Percentiles rank a stretch among this genome's conserved stretches.
These are phyloP conservation scores for Scytalopus superciliaris DNA, from an alignment of 2,113 vertebrate species.

Conservation along the genomic window DNA sequence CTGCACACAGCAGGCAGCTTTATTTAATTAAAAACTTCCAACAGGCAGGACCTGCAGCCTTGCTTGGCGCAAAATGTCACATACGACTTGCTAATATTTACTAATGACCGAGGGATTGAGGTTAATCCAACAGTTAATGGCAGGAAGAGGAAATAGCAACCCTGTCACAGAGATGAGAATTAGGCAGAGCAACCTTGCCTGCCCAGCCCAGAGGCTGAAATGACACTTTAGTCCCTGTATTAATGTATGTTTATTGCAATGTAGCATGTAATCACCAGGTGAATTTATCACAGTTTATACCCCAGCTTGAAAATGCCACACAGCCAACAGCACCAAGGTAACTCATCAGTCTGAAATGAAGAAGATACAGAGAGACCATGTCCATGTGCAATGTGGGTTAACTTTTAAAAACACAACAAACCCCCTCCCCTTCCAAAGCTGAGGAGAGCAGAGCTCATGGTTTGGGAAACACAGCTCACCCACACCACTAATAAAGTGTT, in stretches of 20 bases:
- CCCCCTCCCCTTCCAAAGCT: neutral
- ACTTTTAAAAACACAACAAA: neutral
- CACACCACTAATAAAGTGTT: accelerated
- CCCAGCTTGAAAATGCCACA: neutral
- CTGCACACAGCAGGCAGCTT: neutral
- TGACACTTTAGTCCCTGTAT: neutral
- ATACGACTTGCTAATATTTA: neutral
- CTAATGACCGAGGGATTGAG: neutral
- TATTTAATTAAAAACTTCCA: constrained; percentile 55
- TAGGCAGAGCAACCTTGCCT: neutral
- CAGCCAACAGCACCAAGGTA: neutral
- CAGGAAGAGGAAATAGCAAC: neutral
- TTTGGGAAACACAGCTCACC: neutral
- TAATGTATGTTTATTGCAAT: neutral
- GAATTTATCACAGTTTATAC: neutral
- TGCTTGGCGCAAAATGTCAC: constrained; percentile 45
- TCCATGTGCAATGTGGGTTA: accelerated
- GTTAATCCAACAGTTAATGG: neutral
- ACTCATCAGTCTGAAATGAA: accelerated
- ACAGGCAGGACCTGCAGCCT: constrained; percentile 8
- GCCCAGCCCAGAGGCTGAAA: neutral
- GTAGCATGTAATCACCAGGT: neutral
- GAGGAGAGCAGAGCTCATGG: neutral
- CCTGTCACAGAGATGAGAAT: neutral
- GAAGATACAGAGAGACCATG: accelerated